Base-by-base conservation (phyloP, 2,888 invertebrate species). In the Habrosyne pyritoides region DNA sequence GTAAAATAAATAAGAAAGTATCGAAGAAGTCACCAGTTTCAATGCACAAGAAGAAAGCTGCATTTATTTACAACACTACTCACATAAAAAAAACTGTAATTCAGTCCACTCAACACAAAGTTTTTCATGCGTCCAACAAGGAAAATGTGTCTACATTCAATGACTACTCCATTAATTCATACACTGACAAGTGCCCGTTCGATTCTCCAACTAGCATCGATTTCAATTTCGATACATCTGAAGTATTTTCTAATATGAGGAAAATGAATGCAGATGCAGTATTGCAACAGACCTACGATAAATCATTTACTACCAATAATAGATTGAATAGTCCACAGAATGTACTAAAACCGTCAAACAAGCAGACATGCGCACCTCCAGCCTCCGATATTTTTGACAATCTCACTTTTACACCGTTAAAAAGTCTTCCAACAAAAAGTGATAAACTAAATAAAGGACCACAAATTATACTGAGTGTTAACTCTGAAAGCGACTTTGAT, bases 381-480 rank as follows among this genome's bases (percentile, higher is more conserved):
- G 69, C 69, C 10, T 63, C 79, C 48, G 86, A 91, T 58, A 64
- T 91, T 42, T 90, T 91, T 74, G 91, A 92, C 60, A 86, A 91
- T 67, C 73, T 91, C 1, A 85, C 82, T 6, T 92, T 91, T 60
- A 91, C 91, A 5, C 92, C 92, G 12, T 63, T 91, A 3, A 92
- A 91, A 66, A 74, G 64, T 46, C 8, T 71, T 7, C 64, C 74
- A 26, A 14, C 61, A 8, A 87, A 84, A 75, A 73, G 60, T 55
- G 88, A 88, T 7, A 87, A 87, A 69, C 69, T 89, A 48, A 77
- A 87, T 21, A 83, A 84, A 62, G 87, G 86, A 1, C 90, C 91
- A 5, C 83, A 84, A 70, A 86, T 91, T 53, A 75, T 90, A 46
- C 53, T 89, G 1, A 91, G 86, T 59, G 73, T 89, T 57, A 84